Base-by-base conservation (phyloP, 2,888 invertebrate species). In the Nasonovia ribisnigri region DNA sequence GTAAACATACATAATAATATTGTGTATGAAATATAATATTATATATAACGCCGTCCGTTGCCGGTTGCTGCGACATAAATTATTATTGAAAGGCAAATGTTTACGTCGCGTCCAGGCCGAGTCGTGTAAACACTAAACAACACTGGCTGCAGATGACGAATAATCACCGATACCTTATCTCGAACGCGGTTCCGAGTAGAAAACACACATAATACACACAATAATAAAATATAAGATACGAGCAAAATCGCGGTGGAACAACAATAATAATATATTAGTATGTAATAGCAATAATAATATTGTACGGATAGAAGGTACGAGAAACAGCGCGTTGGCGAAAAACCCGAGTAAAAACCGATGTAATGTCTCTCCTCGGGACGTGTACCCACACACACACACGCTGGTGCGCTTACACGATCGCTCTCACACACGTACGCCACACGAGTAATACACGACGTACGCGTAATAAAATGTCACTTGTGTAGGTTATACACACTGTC, bases 301-400 rank as follows among this genome's bases (percentile, higher is more conserved):
- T n/a, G 46, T 8, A 36, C 77, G 36, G 36, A 77, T n/a, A n/a
- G 36, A 77, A 77, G 77, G 36, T 77, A 60, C 11, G 60, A 90
- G 60, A 90, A 90, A 77, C 36, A 8, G 46, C 48, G 90, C 92
- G 92, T 88, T 88, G 88, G 92, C 92, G 92, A 92, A 92, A 87
- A 88, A 88, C 92, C 51, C 88, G 92, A 88, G 92, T 92, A 88
- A 88, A 92, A 88, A 92, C 42, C 92, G 51, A 67, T 67, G 88
- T 88, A 88, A 92, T 88, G 51, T 51, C 88, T 90, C 48, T 42
- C 36, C 57, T 91, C 87, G 92, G 42, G 87, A 92, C 86, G 8
- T n/a, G n/a, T 54, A 46, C 10, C 5, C 8, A 43, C 43, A 89
- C 43, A 67, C 51, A 16, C 11, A 42, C 42, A 54, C 54, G n/a